Evolutionary conservation across 2,113 vertebrate genomes (phyloP), one percentile per base, ranked within the genome.

Genomic region (Haplochromis vanheusdeni): DNA sequence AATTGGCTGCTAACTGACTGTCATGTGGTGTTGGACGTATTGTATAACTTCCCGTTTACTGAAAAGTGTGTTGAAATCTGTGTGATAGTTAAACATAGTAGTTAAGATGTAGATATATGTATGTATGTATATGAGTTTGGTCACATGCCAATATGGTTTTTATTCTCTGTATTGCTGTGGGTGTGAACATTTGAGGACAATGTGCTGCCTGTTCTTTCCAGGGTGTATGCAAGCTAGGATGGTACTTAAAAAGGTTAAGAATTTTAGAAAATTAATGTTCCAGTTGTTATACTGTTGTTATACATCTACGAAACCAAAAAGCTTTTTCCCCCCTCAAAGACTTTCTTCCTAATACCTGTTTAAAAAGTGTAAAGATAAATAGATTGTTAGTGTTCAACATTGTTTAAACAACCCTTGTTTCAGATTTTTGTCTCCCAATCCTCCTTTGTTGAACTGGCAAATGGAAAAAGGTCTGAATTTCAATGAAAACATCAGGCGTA

Each of bases 321-420:
- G 6, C 58, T 31, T 26, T 3, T 0, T 0, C 0, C 17, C 2
- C 5, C 6, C 9, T 6, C 31, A 5, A n/a, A 65, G 4, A 40
- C 37, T 42, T 70, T 23, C 11, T 40, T 68, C 35, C 11, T 21
- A 2, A 42, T 70, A 5, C n/a, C 37, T 70, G 12, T 42, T 70
- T 70, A 70, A 16, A 42, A 70, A 14, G n/a, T 42, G 37, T 70
- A 42, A 42, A 23, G 35, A 65, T 65, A 65, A 65, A 65, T 65
- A 65, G 31, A 65, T 0, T n/a, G 60, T 65, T 65, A 65, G 4
- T 65, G 6, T 37, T 65, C 60, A 65, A 65, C 60, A 13, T 13
- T 37, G 60, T 65, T 65, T 65, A n/a, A 65, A 65, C 6, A 65
- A 65, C 33, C 19, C 4, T 13, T 65, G 33, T 65, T 5, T 65